These are phyloP conservation scores for Trisateles emortualis DNA, from an alignment of 2,888 invertebrate species.

Conservation along the genomic window DNA sequence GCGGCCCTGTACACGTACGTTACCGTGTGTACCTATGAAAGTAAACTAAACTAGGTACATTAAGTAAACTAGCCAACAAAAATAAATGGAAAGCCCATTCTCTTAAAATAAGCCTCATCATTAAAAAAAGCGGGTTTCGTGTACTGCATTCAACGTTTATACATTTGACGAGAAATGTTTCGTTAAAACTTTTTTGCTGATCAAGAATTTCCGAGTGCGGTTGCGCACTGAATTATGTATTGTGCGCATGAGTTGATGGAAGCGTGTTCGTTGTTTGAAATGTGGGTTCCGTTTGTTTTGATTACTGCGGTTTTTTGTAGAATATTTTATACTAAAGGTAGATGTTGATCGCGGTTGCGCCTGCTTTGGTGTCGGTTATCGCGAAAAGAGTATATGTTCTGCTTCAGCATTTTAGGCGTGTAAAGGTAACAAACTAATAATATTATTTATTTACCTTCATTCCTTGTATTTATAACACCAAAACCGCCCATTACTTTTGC, in stretches of 20 bases:
- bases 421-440: too few species aligned
- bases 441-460: too few species aligned
- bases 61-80: constrained; percentile 2
- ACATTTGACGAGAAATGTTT: constrained; percentile 47
- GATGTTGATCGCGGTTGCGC: too few species aligned
- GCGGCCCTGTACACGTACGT: too few species aligned
- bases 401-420: too few species aligned
- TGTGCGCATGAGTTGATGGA: constrained; percentile 39
- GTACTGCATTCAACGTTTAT: constrained; percentile 41
- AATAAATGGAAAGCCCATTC: constrained; percentile 20
- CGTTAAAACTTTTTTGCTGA: constrained; percentile 44
- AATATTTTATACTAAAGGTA: too few species aligned
- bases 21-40: too few species aligned
- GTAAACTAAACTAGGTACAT: not conserved
- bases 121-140: constrained; percentile 21
- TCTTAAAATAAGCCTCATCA: constrained; percentile 26
- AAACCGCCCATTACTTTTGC: too few species aligned
- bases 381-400: too few species aligned
- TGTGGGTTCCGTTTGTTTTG: constrained; percentile 37
- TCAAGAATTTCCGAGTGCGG: constrained; percentile 46
- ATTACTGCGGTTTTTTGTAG: constrained; percentile 21
- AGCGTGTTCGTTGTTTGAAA: constrained; percentile 35
- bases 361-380: too few species aligned
- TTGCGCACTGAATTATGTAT: constrained; percentile 52
- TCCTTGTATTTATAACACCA: too few species aligned